Base-by-base conservation (phyloP, 2,113 vertebrate genomes). In the Xiphias gladius region DNA sequence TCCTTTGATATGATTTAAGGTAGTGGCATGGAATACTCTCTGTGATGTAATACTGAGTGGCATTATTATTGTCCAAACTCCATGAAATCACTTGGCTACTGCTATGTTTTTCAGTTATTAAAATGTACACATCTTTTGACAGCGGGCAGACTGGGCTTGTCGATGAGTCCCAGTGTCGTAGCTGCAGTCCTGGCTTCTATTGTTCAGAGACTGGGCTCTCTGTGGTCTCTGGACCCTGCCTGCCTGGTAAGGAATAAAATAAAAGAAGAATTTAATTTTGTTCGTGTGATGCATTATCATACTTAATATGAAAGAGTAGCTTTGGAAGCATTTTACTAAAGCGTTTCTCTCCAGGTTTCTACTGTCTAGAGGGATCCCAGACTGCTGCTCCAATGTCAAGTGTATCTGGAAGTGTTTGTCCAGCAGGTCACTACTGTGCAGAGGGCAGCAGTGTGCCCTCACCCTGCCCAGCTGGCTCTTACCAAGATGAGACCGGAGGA, bases 351-450 rank as follows among this genome's bases (percentile, higher is more conserved):
- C 12, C 70, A 96, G 96, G 95, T 73, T 96, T 93, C 82, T 95
- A 92, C 85, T 96, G 96, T 86, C 82, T 91, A 26, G 95, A 95
- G 32, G 94, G 94, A 39, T 95, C 95, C 17, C 86, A 82, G 9
- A 94, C 85, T 63, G 78, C 94, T 41, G 76, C 91, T 63, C 96
- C 95, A 67, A 71, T 71, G 46, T 89, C 88, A 64, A 87, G 82
- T 41, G 43, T 14, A 30, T 93, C 85, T 80, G 95, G 95, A 19
- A 89, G 87, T 54, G 14, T 96, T 75, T 99, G 98, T 76, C 96
- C 95, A 0, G 46, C 37, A 11, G 98, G 98, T 4, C 91, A 98
- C 70, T 98, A 96, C 92, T 99, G 97, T 90, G 91, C 94, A 62
- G 78, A 88, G 2, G 91, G 96, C 83, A 95, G 84, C 70, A 83